Evolutionary conservation across 30 jellyfish, hydroid and myxozoan genomes (phyloP).

Genomic region (Clytia hemisphaerica): DNA sequence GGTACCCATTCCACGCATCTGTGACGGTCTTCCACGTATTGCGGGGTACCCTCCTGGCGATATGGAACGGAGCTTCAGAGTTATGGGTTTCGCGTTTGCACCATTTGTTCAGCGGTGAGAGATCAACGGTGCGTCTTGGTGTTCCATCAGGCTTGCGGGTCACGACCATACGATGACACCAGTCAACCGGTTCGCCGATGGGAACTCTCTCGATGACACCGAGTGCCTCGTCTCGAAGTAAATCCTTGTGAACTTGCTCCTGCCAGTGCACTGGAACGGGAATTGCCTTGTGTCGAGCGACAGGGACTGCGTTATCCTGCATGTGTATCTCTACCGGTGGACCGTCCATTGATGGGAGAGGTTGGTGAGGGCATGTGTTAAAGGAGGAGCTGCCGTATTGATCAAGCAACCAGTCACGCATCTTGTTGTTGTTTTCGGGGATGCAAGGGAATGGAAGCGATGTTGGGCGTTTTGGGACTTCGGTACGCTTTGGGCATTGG

Average conservation of each 20-base stretch:
- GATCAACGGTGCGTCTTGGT: conserved; percentile 28
- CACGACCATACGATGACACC: conserved; percentile 33
- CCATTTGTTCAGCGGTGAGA: conserved; percentile 14
- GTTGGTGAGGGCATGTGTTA: conserved; percentile 34
- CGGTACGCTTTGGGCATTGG: no score
- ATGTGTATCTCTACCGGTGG: background rate
- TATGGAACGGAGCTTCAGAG: conserved; percentile 12
- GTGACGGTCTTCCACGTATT: background rate
- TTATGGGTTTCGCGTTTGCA: conserved; percentile 33
- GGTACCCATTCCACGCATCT: background rate
- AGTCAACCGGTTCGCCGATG: conserved; percentile 19
- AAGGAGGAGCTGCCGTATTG: background rate
- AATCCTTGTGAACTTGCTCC: conserved; percentile 1
- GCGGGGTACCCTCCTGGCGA: conserved; percentile 2
- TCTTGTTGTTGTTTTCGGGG: background rate
- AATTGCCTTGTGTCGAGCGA: background rate
- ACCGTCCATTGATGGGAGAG: conserved; percentile 20
- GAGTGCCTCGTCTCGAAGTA: conserved; percentile 3
- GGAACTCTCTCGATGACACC: conserved; percentile 26
- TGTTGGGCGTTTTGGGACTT: no score
- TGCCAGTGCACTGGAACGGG: conserved; percentile 24
- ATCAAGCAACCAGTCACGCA: conserved; percentile 13
- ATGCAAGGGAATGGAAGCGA: no score
- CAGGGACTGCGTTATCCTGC: background rate
- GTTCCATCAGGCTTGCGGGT: background rate